Evolutionary conservation across 2,797 vertebrate genomes (phyloP), one percentile per base, ranked within the genome.

Genomic region (Pseudotriccus pelzelni): DNA sequence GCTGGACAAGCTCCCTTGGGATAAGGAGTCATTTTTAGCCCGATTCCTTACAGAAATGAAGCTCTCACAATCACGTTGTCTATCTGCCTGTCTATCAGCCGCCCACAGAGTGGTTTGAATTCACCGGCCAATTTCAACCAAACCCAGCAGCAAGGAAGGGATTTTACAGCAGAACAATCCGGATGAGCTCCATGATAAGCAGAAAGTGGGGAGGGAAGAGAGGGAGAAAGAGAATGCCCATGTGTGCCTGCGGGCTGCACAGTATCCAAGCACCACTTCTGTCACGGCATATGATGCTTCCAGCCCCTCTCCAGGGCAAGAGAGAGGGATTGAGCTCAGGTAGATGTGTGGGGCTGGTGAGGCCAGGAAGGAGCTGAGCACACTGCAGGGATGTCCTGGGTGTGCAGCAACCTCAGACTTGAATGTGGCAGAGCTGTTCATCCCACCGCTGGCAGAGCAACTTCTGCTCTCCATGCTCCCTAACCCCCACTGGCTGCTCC

Each of bases 21-120:
- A 95, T 91, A 74, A 94, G 58, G 79, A 94, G 69, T 90, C n/a
- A 69, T 94, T 96, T 96, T 96, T 90, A 96, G 91, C 73, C 85
- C 0, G 0, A 43, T 95, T 87, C 73, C 83, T 81, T 79, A 66
- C 62, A 94, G 94, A 75, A 96, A 86, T 14, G 28, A 81, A 90
- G 43, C 83, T 95, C 73, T 86, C 4, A 14, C 83, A 60, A 58
- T 84, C 69, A 47, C n/a, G 36, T 88, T 95, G 87, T 93, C 91
- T 94, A 58, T 95, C 85, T 94, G 83, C 83, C 83, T 95, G 92
- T 91, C 92, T 91, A 78, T 94, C 95, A 96, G 85, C 85, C 21
- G 0, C 94, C 91, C 85, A 95, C 69, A 0, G 7, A 25, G 41
- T 0, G 3, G 66, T 86, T 89, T 94, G 90, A 88, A 81, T 76